Evolutionary conservation across 2,888 invertebrate genomes (phyloP), one percentile per base, ranked within the genome.

Genomic region (Pegoplata infirma): DNA sequence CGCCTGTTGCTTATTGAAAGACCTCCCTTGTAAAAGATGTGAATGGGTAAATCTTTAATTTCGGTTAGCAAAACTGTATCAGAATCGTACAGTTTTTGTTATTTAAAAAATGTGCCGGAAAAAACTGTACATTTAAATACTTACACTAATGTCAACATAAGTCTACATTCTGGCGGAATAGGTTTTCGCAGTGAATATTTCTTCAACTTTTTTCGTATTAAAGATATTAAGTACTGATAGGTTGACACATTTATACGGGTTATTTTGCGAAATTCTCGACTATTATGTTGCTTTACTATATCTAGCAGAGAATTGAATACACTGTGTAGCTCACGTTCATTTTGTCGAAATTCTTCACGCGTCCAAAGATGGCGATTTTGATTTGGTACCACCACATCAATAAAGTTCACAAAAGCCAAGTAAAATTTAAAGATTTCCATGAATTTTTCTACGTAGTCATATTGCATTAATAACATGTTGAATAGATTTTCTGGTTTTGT

Each of bases 71-170:
- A n/a, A n/a, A n/a, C n/a, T n/a, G n/a, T n/a, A n/a, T n/a, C n/a
- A n/a, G n/a, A n/a, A n/a, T n/a, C n/a, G n/a, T n/a, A n/a, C n/a
- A n/a, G n/a, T n/a, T n/a, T n/a, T n/a, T n/a, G n/a, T n/a, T n/a
- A n/a, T n/a, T n/a, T n/a, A n/a, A n/a, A n/a, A n/a, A 25, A 25
- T 12, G 1, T 10, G n/a, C 55, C 4, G 12, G 3, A 2, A 21
- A 44, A 66, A 64, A 21, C 16, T 32, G 21, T 17, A 56, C 21
- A 8, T 55, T 14, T 61, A 0, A 2, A 28, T 36, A 79, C 74
- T 71, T 58, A 79, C 79, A 79, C 75, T 28, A 79, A 66, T 0
- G 79, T 79, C n/a, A 79, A 36, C 71, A 79, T 46, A 2, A 79
- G 53, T 6, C 79, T 56, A 28, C 79, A 79, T 51, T 79, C 79